phyloP scores from a whole-genome alignment of 2,113 vertebrate genomes.

The Rynchops niger region DNA sequence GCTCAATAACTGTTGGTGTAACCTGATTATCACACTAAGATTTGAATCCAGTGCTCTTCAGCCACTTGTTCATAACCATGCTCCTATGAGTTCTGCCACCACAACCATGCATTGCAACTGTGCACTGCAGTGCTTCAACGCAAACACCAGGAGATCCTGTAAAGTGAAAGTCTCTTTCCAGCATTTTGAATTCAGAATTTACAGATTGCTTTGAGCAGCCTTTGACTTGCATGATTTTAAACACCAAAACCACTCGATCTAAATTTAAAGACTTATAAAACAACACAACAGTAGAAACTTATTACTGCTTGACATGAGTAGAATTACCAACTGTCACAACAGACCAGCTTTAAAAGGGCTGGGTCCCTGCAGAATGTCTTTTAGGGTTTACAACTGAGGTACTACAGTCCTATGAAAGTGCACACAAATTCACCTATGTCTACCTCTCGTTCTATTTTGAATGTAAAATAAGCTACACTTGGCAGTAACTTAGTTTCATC shows the following conservation, averaged over 20 bases:
- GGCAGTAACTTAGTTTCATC: neutral
- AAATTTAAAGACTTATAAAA: neutral
- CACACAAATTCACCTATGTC: neutral
- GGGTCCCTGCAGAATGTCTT: neutral
- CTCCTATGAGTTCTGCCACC: neutral
- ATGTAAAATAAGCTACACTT: neutral
- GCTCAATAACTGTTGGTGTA: neutral
- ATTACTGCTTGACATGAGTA: neutral
- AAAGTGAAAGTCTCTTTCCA: neutral
- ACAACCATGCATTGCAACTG: fast-evolving
- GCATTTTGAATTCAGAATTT: neutral
- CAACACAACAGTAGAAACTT: neutral
- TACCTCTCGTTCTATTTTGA: neutral
- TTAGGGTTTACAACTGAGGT: neutral
- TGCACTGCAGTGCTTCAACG: neutral
- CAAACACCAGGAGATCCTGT: neutral
- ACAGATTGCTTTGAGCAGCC: neutral
- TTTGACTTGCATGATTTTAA: neutral
- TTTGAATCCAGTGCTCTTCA: neutral
- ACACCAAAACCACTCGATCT: neutral
- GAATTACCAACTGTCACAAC: neutral
- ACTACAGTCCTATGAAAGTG: neutral
- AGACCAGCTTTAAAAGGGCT: neutral
- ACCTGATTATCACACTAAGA: neutral
- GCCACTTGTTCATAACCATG: neutral